Evolutionary conservation across 2,797 vertebrate species (phyloP).

Genomic region (Typhlichthys eigenmanni): DNA sequence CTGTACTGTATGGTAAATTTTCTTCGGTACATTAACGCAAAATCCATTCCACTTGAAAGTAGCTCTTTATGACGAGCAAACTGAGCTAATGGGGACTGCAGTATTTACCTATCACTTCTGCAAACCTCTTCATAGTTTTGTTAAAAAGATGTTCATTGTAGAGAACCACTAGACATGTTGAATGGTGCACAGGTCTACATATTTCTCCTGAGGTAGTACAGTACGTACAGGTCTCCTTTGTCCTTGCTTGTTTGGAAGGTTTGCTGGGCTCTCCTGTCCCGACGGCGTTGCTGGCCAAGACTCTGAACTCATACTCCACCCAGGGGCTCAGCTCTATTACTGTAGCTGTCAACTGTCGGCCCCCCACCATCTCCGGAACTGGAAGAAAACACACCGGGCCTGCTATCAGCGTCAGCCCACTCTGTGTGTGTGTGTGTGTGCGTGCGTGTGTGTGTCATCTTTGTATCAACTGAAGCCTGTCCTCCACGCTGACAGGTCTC

Average conservation of each 20-base stretch:
- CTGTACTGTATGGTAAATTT: too few relatives aligned
- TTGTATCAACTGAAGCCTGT: slow-evolving; percentile 33
- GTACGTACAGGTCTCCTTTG: slow-evolving; percentile 91
- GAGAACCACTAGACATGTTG: slow-evolving; percentile 8
- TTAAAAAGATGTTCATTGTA: background rate
- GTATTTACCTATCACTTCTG: too few relatives aligned
- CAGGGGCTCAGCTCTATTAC: slow-evolving; percentile 94
- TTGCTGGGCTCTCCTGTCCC: slow-evolving; percentile 95
- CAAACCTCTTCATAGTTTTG: background rate
- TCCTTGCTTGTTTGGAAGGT: slow-evolving; percentile 90
- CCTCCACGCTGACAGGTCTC: slow-evolving; percentile 43
- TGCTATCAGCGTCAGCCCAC: slow-evolving; percentile 39
- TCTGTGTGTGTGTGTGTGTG: slow-evolving; percentile 7
- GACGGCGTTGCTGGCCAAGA: slow-evolving; percentile 89
- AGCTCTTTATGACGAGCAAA: too few relatives aligned
- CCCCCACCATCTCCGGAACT: slow-evolving; percentile 91
- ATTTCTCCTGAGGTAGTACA: slow-evolving; percentile 1
- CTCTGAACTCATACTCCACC: slow-evolving; percentile 97
- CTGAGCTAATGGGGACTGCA: too few relatives aligned
- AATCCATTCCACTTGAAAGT: too few relatives aligned
- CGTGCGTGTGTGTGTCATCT: slow-evolving; percentile 23
- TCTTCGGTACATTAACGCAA: too few relatives aligned
- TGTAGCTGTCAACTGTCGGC: slow-evolving; percentile 87
- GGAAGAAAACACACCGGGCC: slow-evolving; percentile 59
- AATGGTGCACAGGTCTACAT: background rate